Conservation (phyloP, 2,113 vertebrate species). For the Phyllostomus hastatus region DNA sequence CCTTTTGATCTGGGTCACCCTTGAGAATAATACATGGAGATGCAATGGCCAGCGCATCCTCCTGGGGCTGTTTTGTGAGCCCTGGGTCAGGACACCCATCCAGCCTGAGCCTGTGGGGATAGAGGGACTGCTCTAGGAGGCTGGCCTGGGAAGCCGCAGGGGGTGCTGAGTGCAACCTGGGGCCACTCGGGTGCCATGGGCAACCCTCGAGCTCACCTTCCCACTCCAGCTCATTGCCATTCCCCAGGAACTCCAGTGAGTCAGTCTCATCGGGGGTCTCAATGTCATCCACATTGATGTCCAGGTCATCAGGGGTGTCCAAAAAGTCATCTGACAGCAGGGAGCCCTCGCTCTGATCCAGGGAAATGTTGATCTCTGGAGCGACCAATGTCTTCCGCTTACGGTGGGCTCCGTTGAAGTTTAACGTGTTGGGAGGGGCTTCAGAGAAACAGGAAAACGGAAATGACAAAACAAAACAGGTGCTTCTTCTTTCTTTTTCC, state of each 20-base stretch:
- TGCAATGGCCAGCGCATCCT: neutral
- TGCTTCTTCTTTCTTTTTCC: neutral
- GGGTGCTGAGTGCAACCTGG: neutral
- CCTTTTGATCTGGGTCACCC: neutral
- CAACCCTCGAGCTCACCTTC: constrained; percentile 84
- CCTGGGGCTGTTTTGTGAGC: neutral
- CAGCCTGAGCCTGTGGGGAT: rapidly evolving
- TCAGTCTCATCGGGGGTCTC: constrained; percentile 97
- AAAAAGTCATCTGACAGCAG: constrained; percentile 94
- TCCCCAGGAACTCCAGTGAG: constrained; percentile 95
- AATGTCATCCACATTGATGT: constrained; percentile 97
- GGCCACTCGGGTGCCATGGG: neutral
- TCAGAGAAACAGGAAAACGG: neutral
- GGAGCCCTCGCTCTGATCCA: constrained; percentile 97
- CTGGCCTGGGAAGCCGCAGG: neutral
- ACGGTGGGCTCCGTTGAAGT: constrained; percentile 84
- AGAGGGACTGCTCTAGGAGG: neutral
- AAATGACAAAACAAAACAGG: neutral
- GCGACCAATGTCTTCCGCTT: constrained; percentile 94
- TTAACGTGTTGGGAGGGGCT: constrained; percentile 90
- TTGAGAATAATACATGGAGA: neutral
- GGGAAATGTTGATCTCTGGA: constrained; percentile 96
- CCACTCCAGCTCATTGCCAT: constrained; percentile 96
- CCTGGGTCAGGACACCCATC: neutral
- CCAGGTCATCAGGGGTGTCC: constrained; percentile 95